These are phyloP conservation scores for Argentina silus DNA, from an alignment of 2,797 vertebrate species.

Conservation along the genomic window DNA sequence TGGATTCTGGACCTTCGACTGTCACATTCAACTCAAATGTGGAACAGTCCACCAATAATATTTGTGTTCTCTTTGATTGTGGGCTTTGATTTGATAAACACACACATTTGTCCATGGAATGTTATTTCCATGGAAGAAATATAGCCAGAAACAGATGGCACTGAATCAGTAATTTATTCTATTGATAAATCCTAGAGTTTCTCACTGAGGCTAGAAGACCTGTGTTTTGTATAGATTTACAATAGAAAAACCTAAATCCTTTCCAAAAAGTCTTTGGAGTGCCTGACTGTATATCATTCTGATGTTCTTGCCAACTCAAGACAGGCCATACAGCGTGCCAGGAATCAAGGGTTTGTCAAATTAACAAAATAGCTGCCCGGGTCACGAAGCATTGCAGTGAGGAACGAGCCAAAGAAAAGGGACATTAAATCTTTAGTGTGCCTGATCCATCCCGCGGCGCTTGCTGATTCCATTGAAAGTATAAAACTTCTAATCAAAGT, in stretches of 20 bases:
- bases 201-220: slow-evolving; percentile 29
- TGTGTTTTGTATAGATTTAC: slow-evolving; percentile 43
- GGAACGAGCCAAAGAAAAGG: slow-evolving; percentile 32
- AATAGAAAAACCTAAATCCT: slow-evolving; percentile 22
- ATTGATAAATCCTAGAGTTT: slow-evolving; percentile 34
- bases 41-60: too few relatives aligned
- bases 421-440: slow-evolving; percentile 34
- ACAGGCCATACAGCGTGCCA: slow-evolving; percentile 24
- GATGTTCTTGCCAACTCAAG: slow-evolving; percentile 32
- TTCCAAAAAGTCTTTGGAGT: slow-evolving; percentile 24
- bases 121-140: not conserved
- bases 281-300: slow-evolving; percentile 26
- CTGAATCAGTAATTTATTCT: not conserved
- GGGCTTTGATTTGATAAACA: not conserved
- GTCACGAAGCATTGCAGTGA: slow-evolving; percentile 21
- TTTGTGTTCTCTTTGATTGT: slow-evolving; percentile 10
- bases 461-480: slow-evolving; percentile 28
- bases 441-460: slow-evolving; percentile 4
- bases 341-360: slow-evolving; percentile 42
- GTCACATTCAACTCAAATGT: too few relatives aligned
- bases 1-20: too few relatives aligned
- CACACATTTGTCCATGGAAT: not conserved
- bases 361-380: slow-evolving; percentile 45
- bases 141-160: not conserved
- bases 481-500: slow-evolving; percentile 56